Conservation (phyloP, 2,113 vertebrate species). For the Dicentrarchus labrax region DNA sequence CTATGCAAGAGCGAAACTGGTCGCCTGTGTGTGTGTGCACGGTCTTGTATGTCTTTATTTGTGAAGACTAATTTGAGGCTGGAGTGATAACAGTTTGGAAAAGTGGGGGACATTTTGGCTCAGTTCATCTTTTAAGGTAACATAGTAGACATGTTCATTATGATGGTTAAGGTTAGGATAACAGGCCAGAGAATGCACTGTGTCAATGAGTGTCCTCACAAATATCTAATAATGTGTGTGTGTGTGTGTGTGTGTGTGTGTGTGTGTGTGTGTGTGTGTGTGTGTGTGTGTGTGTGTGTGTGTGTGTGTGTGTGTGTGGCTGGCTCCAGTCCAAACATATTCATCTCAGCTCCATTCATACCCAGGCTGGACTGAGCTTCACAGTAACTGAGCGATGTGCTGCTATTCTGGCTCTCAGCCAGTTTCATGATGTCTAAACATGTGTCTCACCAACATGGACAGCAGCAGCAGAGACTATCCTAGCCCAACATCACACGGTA, state of each 20-base stretch:
- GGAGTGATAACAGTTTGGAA: neutral
- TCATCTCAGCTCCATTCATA: constrained; percentile 41
- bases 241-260: neutral
- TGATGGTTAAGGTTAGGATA: neutral
- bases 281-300: too few relatives aligned
- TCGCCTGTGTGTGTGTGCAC: neutral
- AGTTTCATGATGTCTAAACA: constrained; percentile 48
- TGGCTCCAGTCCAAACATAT: constrained; percentile 52
- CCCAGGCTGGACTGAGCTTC: constrained; percentile 18
- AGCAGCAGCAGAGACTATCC: neutral
- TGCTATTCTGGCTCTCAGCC: constrained; percentile 62
- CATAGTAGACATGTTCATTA: neutral
- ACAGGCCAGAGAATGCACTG: neutral
- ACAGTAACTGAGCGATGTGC: constrained; percentile 36
- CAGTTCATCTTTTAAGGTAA: neutral
- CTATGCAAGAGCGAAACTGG: neutral
- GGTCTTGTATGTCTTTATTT: neutral
- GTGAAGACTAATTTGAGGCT: neutral
- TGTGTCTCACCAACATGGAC: constrained; percentile 17
- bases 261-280: neutral
- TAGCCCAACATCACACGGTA: neutral
- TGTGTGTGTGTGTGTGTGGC: neutral
- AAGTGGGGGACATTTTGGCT: neutral
- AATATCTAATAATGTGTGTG: neutral
- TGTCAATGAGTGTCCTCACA: neutral